A percentile compares a stretch with the other conserved stretches of the same genome.
Conservation (phyloP, 2,888 invertebrate genomes). For the Nemapogon koenigi region DNA sequence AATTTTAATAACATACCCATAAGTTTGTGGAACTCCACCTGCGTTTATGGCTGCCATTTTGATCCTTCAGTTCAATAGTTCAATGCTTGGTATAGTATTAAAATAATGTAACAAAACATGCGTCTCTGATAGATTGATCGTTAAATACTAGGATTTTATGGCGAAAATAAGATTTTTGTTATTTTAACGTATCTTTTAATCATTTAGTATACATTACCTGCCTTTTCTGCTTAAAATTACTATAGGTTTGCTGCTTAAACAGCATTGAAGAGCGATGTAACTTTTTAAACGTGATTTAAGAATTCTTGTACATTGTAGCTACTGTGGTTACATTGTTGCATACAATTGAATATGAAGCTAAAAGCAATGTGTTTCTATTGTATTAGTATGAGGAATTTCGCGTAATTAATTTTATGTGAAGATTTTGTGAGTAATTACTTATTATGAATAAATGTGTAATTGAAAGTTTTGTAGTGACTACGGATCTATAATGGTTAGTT, state of each 20-base stretch:
- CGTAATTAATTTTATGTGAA: too few species aligned
- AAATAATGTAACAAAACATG: constrained; percentile 16
- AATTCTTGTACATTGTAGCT: not conserved
- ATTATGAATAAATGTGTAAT: too few species aligned
- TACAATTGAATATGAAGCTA: constrained; percentile 8
- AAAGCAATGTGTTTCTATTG: constrained; percentile 17
- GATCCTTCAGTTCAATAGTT: constrained; percentile 37
- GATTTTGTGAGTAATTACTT: too few species aligned
- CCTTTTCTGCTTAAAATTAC: too few species aligned
- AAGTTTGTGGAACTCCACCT: constrained; percentile 25
- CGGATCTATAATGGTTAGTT: too few species aligned
- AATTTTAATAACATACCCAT: constrained; percentile 39
- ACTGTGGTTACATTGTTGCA: constrained; percentile 11
- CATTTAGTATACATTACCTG: not conserved
- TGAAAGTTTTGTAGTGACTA: too few species aligned
- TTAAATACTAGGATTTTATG: too few species aligned
- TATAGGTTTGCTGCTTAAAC: too few species aligned
- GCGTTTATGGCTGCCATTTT: constrained; percentile 30
- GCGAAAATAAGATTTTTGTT: too few species aligned
- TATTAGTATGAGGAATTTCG: constrained; percentile 48
- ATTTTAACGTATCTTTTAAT: too few species aligned
- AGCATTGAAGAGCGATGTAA: too few species aligned
- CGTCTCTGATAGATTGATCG: constrained; percentile 7
- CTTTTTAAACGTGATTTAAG: not conserved
- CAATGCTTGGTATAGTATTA: constrained; percentile 24